These are phyloP conservation scores for Actinernus sp. DNA, from an alignment of 92 coral and sea anemone genomes.

Conservation along the genomic window DNA sequence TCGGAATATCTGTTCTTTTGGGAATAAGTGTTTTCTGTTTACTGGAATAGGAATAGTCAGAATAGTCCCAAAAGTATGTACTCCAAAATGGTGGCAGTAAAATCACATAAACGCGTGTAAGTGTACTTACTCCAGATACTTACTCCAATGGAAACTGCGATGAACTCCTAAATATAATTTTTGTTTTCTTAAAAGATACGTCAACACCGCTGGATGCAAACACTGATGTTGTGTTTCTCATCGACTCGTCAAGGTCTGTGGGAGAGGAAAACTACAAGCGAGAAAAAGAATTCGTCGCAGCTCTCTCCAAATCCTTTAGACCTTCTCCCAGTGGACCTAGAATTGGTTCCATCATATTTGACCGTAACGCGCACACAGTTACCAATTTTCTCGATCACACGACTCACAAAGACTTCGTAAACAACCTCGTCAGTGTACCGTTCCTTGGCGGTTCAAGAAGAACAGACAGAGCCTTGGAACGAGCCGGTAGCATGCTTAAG, in stretches of 20 bases:
- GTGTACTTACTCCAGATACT: too few relatives aligned
- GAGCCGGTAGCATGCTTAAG: slow-evolving; percentile 56
- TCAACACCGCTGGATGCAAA: slow-evolving; percentile 57
- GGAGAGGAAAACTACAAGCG: slow-evolving; percentile 63
- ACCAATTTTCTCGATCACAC: slow-evolving; percentile 36
- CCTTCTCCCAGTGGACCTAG: slow-evolving; percentile 60
- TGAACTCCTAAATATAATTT: too few relatives aligned
- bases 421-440: slow-evolving; percentile 6
- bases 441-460: slow-evolving; percentile 46
- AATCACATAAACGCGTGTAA: too few relatives aligned
- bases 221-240: slow-evolving; percentile 74
- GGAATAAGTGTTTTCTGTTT: too few relatives aligned
- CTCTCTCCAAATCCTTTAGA: slow-evolving; percentile 63
- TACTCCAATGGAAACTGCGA: too few relatives aligned
- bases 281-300: slow-evolving; percentile 68
- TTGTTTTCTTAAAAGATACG: slow-evolving; percentile 31
- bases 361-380: slow-evolving; percentile 29
- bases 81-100: too few relatives aligned
- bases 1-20: too few relatives aligned
- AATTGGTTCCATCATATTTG: slow-evolving; percentile 67
- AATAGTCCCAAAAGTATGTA: too few relatives aligned
- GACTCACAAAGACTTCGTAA: slow-evolving; percentile 11
- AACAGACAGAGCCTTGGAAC: slow-evolving; percentile 58
- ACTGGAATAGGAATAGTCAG: too few relatives aligned
- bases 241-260: slow-evolving; percentile 73